A percentile compares a stretch with the other conserved stretches of the same genome.
phyloP scores from a whole-genome alignment of 2,113 vertebrate species.

The Ovibos moschatus region DNA sequence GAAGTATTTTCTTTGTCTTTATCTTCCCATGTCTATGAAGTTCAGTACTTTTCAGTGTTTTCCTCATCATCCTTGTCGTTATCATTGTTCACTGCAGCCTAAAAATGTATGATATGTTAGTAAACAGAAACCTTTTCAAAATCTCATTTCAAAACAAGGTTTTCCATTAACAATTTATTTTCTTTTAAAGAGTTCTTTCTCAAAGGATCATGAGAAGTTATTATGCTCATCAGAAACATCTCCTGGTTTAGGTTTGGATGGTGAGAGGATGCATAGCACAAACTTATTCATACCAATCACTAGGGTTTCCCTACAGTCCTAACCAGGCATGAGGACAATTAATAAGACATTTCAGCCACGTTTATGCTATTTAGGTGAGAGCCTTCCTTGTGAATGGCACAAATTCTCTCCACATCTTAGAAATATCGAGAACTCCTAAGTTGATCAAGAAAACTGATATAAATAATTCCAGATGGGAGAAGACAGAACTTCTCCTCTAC shows the following conservation, averaged over 20 bases:
- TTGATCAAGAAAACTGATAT: neutral
- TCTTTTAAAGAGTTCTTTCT: neutral
- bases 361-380: neutral
- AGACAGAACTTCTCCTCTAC: neutral
- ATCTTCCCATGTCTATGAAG: neutral
- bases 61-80: neutral
- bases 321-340: neutral
- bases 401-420: neutral
- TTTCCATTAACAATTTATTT: neutral
- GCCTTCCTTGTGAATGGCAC: neutral
- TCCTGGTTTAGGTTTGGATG: neutral
- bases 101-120: neutral
- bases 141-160: neutral
- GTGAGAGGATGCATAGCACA: neutral
- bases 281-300: neutral
- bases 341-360: neutral
- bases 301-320: neutral
- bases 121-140: neutral
- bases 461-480: neutral
- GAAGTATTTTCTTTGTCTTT: neutral
- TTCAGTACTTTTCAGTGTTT: neutral
- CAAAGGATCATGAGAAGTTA: neutral
- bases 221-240: neutral
- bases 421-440: neutral
- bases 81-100: neutral